Percentiles rank a stretch among this genome's conserved stretches.
These are phyloP conservation scores for Xyrauchen texanus DNA, from an alignment of 2,113 vertebrate species.

Conservation along the genomic window DNA sequence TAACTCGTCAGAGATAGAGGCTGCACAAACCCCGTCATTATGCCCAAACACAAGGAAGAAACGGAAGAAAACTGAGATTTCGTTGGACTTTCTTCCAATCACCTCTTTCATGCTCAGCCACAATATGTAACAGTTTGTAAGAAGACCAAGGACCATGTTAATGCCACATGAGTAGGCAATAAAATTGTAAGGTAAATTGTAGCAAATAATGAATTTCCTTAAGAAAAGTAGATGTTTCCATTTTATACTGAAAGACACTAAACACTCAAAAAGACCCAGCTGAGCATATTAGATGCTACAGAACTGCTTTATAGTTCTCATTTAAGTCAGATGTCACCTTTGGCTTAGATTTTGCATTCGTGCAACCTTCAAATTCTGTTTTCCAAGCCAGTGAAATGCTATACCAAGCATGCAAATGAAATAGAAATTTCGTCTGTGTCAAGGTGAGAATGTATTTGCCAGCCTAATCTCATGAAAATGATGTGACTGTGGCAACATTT, in stretches of 20 bases:
- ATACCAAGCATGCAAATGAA: background rate
- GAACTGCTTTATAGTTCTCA: background rate
- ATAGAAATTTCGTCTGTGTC: background rate
- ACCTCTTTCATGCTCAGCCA: constrained; percentile 21
- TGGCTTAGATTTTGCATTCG: background rate
- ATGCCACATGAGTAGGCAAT: background rate
- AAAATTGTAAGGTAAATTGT: background rate
- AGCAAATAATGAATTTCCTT: background rate
- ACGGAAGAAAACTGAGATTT: background rate
- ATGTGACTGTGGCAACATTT: no score
- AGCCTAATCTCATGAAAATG: no score
- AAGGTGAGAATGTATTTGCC: no score
- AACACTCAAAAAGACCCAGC: no score
- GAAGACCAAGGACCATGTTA: constrained; percentile 4
- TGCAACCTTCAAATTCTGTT: background rate
- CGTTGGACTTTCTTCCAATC: background rate
- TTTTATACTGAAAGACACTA: background rate
- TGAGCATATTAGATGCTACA: background rate
- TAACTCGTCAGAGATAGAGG: constrained; percentile 21
- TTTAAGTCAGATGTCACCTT: background rate
- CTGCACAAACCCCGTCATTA: constrained; percentile 18
- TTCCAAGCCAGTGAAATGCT: background rate
- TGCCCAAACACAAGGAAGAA: background rate
- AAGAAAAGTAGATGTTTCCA: background rate
- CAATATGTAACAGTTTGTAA: background rate